Base-by-base conservation (phyloP, 2,113 vertebrate species). In the Cyprinodon variegatus region DNA sequence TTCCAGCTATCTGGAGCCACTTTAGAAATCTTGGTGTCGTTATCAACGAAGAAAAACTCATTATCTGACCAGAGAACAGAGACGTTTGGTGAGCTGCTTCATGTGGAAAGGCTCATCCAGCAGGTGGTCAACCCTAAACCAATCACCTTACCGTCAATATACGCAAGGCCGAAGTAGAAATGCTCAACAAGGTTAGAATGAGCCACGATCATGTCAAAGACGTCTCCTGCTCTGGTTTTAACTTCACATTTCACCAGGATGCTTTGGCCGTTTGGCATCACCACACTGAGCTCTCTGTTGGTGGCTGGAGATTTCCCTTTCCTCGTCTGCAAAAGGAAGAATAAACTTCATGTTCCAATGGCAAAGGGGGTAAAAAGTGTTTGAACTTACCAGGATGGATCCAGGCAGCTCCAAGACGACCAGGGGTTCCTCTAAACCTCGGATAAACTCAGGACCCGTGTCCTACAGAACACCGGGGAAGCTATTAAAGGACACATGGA, bases 11-110 rank as follows among this genome's bases (percentile, higher is more conserved):
- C 95, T 50, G 96, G 96, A 36, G 96, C 95, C 43, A 96, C 91
- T 94, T 97, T 96, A 81, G 94, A 95, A 74, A 98, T 92, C 79
- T 95, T 96, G 20, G 94, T 95, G 4, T 97, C 95, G 11, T 93
- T 93, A 81, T 97, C 95, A 91, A 98, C 83, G 81, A 97, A 97
- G 90, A 97, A 97, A 83, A 96, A 97, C 85, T 98, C 96, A 86
- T 96, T 93, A 68, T 95, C 97, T 98, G 86, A 64, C 8, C 37
- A 79, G 53, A 82, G 15, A 84, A 62, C 0, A 65, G 36, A 61
- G 36, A 59, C 68, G 50, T 13, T 9, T 46, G 10, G 8, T 60
- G 5, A 50, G 37, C 57, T 22, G 38, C 17, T 48, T 36, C 12
- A 66, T 46, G 41, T 11, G 11, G 7, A 46, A 62, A 9, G 38